A percentile compares a stretch with the other conserved stretches of the same genome.
Conservation (phyloP, 2,888 invertebrate species). For the Trissoscelio sp. region DNA sequence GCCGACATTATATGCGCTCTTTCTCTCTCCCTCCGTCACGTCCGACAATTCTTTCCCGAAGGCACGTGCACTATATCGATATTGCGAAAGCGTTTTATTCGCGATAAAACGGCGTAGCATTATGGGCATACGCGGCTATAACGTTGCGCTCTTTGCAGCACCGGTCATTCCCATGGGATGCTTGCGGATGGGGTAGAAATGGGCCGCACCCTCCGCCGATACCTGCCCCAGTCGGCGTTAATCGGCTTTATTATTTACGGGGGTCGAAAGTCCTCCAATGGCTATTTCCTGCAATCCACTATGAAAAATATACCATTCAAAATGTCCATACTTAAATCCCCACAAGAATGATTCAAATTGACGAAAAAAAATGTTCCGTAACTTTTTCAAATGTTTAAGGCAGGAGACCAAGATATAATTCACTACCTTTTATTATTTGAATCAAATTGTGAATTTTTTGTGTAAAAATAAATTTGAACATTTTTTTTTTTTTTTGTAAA, state of each 20-base stretch:
- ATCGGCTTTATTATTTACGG: slow-evolving; percentile 65
- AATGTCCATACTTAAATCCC: slow-evolving; percentile 15
- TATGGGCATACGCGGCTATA: slow-evolving; percentile 49
- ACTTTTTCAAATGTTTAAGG: neutral
- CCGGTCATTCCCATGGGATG: slow-evolving; percentile 58
- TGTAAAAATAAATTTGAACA: too few species aligned
- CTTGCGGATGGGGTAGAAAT: slow-evolving; percentile 19
- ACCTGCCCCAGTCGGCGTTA: slow-evolving; percentile 46
- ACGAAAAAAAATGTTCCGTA: neutral
- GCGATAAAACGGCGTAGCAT: slow-evolving; percentile 60
- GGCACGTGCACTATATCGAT: slow-evolving; percentile 65
- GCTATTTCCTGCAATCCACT: slow-evolving; percentile 23
- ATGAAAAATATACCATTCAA: slow-evolving; percentile 18
- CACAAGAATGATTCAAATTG: slow-evolving; percentile 2
- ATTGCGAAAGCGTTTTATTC: slow-evolving; percentile 64
- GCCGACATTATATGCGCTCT: slow-evolving; percentile 33
- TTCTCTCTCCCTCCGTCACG: slow-evolving; percentile 38
- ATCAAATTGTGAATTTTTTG: too few species aligned
- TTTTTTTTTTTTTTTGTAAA: too few species aligned
- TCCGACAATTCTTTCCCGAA: slow-evolving; percentile 52
- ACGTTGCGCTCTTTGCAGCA: slow-evolving; percentile 38
- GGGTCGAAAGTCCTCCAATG: slow-evolving; percentile 41
- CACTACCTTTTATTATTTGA: too few species aligned
- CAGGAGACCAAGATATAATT: too few species aligned
- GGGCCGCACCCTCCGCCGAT: slow-evolving; percentile 40